Conservation (phyloP, 1,140 invertebrate genomes). For the Ditylenchus dipsaci region DNA sequence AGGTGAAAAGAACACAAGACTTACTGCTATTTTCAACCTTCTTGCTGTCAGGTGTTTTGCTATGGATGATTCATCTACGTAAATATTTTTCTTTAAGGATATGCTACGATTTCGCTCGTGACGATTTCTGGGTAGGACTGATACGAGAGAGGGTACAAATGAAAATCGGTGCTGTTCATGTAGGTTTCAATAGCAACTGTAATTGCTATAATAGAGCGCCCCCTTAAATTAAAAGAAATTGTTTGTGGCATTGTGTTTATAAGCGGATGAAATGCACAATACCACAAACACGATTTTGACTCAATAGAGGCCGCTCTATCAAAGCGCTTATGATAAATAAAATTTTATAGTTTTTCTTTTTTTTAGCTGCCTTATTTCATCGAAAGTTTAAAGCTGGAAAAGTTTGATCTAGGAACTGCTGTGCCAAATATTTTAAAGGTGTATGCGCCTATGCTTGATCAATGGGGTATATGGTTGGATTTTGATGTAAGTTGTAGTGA, state of each 20-base stretch:
- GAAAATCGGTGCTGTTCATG: constrained; percentile 78
- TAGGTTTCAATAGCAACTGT: constrained; percentile 48
- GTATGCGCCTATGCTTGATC: constrained; percentile 71
- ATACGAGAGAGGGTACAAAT: constrained; percentile 73
- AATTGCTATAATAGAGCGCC: no score
- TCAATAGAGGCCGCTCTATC: no score
- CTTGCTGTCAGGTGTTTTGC: background rate
- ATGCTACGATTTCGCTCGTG: constrained; percentile 73
- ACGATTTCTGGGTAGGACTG: constrained; percentile 65
- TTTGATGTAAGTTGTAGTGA: constrained; percentile 67
- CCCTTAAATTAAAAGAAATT: no score
- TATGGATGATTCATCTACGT: background rate
- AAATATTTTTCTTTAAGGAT: constrained; percentile 68
- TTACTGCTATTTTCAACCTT: background rate
- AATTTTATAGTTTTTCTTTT: background rate
- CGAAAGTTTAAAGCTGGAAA: constrained; percentile 73
- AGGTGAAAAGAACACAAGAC: background rate
- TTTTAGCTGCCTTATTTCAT: constrained; percentile 77
- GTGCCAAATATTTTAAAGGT: constrained; percentile 68
- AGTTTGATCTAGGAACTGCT: constrained; percentile 73
- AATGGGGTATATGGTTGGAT: constrained; percentile 85
- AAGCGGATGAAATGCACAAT: no score
- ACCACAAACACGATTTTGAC: no score
- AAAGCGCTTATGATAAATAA: background rate
- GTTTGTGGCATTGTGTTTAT: no score